These are phyloP conservation scores for Saccopteryx bilineata DNA, from an alignment of 2,113 vertebrate species.

Conservation along the genomic window DNA sequence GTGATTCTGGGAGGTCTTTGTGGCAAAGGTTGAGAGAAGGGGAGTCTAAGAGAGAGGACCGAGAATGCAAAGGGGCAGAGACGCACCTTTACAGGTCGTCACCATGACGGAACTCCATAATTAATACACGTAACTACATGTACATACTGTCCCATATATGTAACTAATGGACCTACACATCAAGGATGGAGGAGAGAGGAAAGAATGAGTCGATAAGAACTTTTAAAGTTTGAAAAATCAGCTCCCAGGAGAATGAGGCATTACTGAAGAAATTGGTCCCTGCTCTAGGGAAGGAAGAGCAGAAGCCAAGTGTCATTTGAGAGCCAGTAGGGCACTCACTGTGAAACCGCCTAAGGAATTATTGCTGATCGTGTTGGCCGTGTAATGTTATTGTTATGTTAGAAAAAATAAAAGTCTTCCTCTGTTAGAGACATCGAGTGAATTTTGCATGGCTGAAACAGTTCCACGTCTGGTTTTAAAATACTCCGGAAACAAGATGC, in stretches of 20 bases:
- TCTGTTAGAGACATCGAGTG: background rate
- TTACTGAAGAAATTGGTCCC: background rate
- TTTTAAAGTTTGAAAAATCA: background rate
- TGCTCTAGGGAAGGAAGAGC: background rate
- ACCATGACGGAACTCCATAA: fast-evolving
- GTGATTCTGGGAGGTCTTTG: background rate
- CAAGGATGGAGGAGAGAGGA: background rate
- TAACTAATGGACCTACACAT: background rate
- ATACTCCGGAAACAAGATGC: background rate
- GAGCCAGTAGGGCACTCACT: background rate
- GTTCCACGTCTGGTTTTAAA: background rate
- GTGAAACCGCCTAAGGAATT: fast-evolving
- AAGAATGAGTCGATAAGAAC: background rate
- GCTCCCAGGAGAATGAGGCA: background rate
- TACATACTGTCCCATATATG: fast-evolving
- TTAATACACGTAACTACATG: fast-evolving
- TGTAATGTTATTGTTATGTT: fast-evolving
- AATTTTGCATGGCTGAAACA: background rate
- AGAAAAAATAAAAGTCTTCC: background rate
- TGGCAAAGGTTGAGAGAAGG: background rate
- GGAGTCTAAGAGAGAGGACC: background rate
- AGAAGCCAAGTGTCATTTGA: too few species aligned
- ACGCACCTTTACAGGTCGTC: too few species aligned
- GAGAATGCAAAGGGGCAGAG: fast-evolving
- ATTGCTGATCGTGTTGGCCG: background rate